Evolutionary conservation across 2,113 vertebrate genomes (phyloP).

Genomic region (Centropristis striata): DNA sequence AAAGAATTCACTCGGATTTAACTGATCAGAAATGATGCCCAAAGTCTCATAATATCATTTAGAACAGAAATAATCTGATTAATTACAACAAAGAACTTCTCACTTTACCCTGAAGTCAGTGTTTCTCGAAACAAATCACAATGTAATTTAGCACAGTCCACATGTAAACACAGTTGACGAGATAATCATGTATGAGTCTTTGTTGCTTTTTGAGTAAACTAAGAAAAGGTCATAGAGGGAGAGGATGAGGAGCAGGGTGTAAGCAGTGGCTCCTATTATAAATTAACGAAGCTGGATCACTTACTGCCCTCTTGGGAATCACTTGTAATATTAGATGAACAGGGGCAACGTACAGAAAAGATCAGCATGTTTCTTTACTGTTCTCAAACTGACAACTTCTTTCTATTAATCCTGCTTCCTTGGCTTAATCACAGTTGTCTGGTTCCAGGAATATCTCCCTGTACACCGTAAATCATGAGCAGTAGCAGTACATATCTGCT

Average conservation of each 20-base stretch:
- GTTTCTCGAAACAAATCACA: background rate
- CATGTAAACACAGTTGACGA: conserved; percentile 10
- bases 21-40: background rate
- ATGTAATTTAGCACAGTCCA: background rate
- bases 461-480: background rate
- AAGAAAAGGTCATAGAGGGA: conserved; percentile 35
- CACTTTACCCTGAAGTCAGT: background rate
- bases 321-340: conserved; percentile 64
- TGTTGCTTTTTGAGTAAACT: conserved; percentile 33
- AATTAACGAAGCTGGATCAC: conserved; percentile 66
- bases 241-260: conserved; percentile 20
- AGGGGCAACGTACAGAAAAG: conserved; percentile 27
- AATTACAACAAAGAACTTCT: background rate
- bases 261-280: conserved; percentile 41
- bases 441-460: background rate
- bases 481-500: background rate
- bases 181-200: background rate
- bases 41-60: background rate
- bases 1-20: background rate
- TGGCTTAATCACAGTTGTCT: background rate
- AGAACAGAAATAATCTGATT: background rate
- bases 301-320: conserved; percentile 74
- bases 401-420: background rate
- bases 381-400: conserved; percentile 1
- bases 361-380: background rate